These are phyloP conservation scores for Hypsopygia costalis DNA, from an alignment of 2,888 invertebrate genomes.

Conservation along the genomic window DNA sequence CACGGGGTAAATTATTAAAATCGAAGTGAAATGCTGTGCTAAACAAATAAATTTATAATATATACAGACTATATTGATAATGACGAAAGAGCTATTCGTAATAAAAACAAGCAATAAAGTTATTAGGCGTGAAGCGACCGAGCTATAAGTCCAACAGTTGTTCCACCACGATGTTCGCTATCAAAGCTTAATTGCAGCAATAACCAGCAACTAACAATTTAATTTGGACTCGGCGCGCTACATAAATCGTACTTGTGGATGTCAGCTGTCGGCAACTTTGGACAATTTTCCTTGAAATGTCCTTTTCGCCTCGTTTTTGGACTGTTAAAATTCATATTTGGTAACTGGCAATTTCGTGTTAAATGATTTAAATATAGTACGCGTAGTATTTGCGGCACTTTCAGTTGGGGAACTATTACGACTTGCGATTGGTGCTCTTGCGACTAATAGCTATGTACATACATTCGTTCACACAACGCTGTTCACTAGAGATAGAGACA, in stretches of 20 bases:
- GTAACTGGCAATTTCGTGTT: not conserved
- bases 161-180: conserved; percentile 40
- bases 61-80: too few species aligned
- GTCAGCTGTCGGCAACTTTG: conserved; percentile 75
- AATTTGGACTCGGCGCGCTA: conserved; percentile 62
- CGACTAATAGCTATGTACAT: too few species aligned
- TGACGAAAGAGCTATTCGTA: too few species aligned
- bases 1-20: conserved; percentile 18
- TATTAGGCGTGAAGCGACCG: too few species aligned
- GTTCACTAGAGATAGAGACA: too few species aligned
- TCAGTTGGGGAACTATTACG: too few species aligned
- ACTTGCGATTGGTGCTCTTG: too few species aligned
- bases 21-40: not conserved
- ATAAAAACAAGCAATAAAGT: too few species aligned
- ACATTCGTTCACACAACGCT: too few species aligned
- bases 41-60: conserved; percentile 14
- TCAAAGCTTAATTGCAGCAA: conserved; percentile 70
- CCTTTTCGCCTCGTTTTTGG: conserved; percentile 68
- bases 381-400: too few species aligned
- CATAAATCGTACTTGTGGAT: conserved; percentile 75
- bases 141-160: conserved; percentile 20
- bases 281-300: conserved; percentile 74
- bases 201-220: conserved; percentile 71
- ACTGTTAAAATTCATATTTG: conserved; percentile 23
- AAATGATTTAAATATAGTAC: not conserved